These are phyloP conservation scores for Drosophila peninsularis DNA, from an alignment of 2,888 invertebrate species.

Conservation along the genomic window DNA sequence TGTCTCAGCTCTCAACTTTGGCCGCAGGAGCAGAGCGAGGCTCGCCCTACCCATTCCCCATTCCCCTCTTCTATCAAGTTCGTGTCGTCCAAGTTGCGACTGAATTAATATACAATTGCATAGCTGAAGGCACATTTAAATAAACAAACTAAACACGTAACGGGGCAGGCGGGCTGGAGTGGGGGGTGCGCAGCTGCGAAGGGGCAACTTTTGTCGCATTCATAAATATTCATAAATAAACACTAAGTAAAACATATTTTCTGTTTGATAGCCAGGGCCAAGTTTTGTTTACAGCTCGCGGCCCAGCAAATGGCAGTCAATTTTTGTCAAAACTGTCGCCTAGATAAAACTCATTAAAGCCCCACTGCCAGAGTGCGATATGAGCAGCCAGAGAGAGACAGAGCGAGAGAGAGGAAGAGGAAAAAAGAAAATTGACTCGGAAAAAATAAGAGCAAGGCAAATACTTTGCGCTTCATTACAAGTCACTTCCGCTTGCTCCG, in stretches of 20 bases:
- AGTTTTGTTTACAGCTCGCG: slow-evolving; percentile 63
- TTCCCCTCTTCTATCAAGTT: slow-evolving; percentile 13
- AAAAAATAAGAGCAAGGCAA: slow-evolving; percentile 40
- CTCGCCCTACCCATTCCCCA: not conserved
- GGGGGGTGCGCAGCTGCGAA: not conserved
- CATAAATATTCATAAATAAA: slow-evolving; percentile 80
- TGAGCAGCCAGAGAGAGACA: slow-evolving; percentile 13
- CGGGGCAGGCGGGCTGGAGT: not conserved
- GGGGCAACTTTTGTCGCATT: slow-evolving; percentile 72
- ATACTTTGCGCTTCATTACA: slow-evolving; percentile 73
- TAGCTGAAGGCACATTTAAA: slow-evolving; percentile 78
- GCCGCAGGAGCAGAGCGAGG: not conserved
- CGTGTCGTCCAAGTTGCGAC: slow-evolving; percentile 58
- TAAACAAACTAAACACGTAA: slow-evolving; percentile 71
- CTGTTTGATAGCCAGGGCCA: slow-evolving; percentile 74
- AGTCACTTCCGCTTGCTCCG: slow-evolving; percentile 64
- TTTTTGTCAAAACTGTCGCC: slow-evolving; percentile 67
- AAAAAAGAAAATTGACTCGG: slow-evolving; percentile 10
- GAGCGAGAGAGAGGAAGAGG: not conserved
- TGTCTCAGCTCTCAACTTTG: slow-evolving; percentile 60
- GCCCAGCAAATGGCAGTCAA: slow-evolving; percentile 69
- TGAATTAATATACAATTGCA: slow-evolving; percentile 80
- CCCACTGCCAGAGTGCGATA: slow-evolving; percentile 62
- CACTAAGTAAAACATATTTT: slow-evolving; percentile 75
- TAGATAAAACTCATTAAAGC: slow-evolving; percentile 79